Evolutionary conservation across 92 coral and sea anemone genomes (phyloP), one percentile per base, ranked within the genome.

Genomic region (Parazoanthus atlanticus): DNA sequence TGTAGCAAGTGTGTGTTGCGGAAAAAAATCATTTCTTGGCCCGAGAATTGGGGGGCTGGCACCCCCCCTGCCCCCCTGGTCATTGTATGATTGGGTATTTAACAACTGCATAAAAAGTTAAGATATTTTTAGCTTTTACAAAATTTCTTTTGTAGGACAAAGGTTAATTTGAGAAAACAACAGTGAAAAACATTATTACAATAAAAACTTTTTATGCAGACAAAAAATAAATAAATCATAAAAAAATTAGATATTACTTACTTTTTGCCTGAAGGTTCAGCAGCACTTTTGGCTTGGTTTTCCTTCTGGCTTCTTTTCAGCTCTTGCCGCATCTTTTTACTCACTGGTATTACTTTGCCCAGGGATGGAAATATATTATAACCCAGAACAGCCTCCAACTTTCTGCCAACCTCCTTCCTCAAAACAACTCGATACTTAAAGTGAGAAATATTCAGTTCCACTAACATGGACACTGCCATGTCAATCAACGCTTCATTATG

Each of bases 341-440:
- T 82, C 23, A 36, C 13, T 26, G 52, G 25, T 0, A 69, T 38
- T 29, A 82, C 86, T 38, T 70, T 82, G 15, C 86, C 58, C 56
- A 82, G 23, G n/a, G 86, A 19, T 82, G 86, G 86, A 82, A 82
- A 82, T 40, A 82, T 40, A 64, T 82, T 82, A 74, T 82, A 82
- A 28, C 86, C 86, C 33, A 82, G 31, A 70, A 82, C 38, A 66
- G 76, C 36, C 36, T 82, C 49, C 61, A 82, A n/a, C 23, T 82
- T 82, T 43, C 76, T 23, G 65, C 86, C 86, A 82, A 82, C n/a
- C n/a, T 82, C 86, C 47, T 82, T 82, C 76, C 86, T 82, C 52
- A 82, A 66, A 38, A 66, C 47, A 25, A 36, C 58, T 64, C 74
- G 28, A 43, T 82, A 82, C 71, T 82, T 82, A 17, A 66, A 26